Conservation (phyloP, 2,113 vertebrate genomes). For the human region DNA sequence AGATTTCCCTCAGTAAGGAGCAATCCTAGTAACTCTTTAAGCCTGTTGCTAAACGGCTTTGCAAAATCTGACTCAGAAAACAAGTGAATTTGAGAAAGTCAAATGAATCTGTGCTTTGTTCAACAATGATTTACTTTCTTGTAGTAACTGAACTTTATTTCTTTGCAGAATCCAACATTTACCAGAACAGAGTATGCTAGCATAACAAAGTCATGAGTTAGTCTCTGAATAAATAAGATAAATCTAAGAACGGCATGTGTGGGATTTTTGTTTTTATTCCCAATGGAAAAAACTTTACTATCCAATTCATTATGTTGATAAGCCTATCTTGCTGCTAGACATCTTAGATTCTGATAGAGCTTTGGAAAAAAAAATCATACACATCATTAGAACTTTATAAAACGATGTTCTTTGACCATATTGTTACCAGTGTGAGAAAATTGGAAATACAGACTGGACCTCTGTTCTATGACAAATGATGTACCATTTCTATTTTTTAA, state of each 20-base stretch:
- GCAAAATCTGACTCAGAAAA: constrained; percentile 22
- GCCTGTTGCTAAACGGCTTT: background rate
- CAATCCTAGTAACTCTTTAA: background rate
- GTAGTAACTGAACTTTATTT: background rate
- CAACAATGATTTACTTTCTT: background rate
- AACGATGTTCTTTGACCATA: background rate
- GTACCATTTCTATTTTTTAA: background rate
- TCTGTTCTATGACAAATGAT: background rate
- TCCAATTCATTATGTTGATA: background rate
- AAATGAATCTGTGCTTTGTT: background rate
- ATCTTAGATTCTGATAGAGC: background rate
- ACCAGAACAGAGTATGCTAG: background rate
- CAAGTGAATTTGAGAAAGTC: background rate
- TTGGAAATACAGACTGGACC: background rate
- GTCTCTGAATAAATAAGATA: background rate
- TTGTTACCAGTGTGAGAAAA: background rate
- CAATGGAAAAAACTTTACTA: constrained; percentile 13
- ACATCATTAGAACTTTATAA: background rate
- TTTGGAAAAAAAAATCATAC: background rate
- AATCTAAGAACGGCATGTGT: background rate
- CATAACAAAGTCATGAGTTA: background rate
- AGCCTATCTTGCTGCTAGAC: background rate
- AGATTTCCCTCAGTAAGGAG: background rate
- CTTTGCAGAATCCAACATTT: background rate
- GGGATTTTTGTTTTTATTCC: background rate